Percentiles rank a stretch among this genome's conserved stretches.
phyloP scores from a whole-genome alignment of 30 jellyfish, hydroid and myxozoan genomes.

The Hydra vulgaris region DNA sequence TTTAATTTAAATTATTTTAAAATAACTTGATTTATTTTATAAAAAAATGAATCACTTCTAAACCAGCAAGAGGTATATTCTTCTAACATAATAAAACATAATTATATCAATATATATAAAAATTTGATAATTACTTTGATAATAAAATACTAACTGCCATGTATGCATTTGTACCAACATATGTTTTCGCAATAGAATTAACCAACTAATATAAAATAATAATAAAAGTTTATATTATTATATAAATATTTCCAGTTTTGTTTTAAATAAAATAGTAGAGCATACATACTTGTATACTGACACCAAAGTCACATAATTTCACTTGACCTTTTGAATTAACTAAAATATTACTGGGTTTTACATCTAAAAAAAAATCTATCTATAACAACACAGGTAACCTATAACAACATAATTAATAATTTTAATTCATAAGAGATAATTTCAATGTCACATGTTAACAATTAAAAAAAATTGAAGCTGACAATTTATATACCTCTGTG shows the following conservation, averaged over 20 bases:
- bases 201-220: constrained; percentile 41
- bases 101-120: too few species aligned
- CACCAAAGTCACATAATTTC: constrained; percentile 96
- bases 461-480: too few species aligned
- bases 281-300: constrained; percentile 82
- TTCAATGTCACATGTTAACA: too few species aligned
- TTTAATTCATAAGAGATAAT: too few species aligned
- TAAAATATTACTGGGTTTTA: constrained; percentile 86
- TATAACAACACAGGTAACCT: background rate
- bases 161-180: constrained; percentile 97
- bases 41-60: too few species aligned
- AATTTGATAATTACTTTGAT: too few species aligned
- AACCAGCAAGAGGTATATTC: too few species aligned
- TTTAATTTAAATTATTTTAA: too few species aligned
- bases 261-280: background rate
- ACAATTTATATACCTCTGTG: constrained; percentile 69
- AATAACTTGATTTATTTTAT: too few species aligned
- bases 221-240: background rate
- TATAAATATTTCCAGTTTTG: background rate
- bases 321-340: constrained; percentile 70
- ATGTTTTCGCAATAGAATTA: constrained; percentile 94
- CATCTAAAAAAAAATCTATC: constrained; percentile 35
- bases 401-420: too few species aligned
- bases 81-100: too few species aligned
- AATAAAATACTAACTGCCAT: constrained; percentile 99